A percentile compares a stretch with the other conserved stretches of the same genome.
Evolutionary conservation across 1,140 invertebrate genomes (phyloP).

Genomic region (Goniozus legneri): DNA sequence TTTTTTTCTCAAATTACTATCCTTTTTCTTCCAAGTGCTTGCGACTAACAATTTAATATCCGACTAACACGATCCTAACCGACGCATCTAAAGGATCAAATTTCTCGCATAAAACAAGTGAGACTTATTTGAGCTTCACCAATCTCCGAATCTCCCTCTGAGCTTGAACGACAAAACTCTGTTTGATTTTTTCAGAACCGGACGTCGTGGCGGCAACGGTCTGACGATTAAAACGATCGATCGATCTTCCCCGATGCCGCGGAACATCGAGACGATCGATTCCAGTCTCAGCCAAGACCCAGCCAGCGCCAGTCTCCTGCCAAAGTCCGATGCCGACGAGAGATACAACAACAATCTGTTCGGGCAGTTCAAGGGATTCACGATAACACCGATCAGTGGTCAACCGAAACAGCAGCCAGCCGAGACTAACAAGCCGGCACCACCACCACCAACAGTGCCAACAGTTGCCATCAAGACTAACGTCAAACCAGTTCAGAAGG

Average conservation of each 20-base stretch:
- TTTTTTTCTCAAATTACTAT: not conserved
- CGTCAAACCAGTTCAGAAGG: slow-evolving; percentile 24
- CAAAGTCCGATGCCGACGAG: slow-evolving; percentile 54
- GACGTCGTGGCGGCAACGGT: slow-evolving; percentile 30
- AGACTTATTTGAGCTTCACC: not conserved
- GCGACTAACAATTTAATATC: slow-evolving; percentile 35
- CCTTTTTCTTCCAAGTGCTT: slow-evolving; percentile 35
- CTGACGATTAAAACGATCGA: slow-evolving; percentile 48
- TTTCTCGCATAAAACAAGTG: no score
- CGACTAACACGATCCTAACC: not conserved
- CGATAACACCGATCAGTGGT: slow-evolving; percentile 62
- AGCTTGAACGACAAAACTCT: slow-evolving; percentile 24
- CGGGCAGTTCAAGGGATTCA: slow-evolving; percentile 82
- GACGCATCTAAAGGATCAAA: no score
- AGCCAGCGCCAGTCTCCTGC: slow-evolving; percentile 49
- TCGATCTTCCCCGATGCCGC: slow-evolving; percentile 35
- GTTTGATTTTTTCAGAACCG: slow-evolving; percentile 43
- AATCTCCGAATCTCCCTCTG: slow-evolving; percentile 8
- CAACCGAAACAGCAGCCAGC: slow-evolving; percentile 22
- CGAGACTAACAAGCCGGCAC: slow-evolving; percentile 48
- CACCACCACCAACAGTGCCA: slow-evolving; percentile 50
- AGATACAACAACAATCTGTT: slow-evolving; percentile 65
- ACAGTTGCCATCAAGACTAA: slow-evolving; percentile 48
- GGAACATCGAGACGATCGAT: slow-evolving; percentile 48
- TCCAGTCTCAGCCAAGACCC: slow-evolving; percentile 47